These are phyloP conservation scores for Hyles vespertilio DNA, from an alignment of 1,140 invertebrate species.

Conservation along the genomic window DNA sequence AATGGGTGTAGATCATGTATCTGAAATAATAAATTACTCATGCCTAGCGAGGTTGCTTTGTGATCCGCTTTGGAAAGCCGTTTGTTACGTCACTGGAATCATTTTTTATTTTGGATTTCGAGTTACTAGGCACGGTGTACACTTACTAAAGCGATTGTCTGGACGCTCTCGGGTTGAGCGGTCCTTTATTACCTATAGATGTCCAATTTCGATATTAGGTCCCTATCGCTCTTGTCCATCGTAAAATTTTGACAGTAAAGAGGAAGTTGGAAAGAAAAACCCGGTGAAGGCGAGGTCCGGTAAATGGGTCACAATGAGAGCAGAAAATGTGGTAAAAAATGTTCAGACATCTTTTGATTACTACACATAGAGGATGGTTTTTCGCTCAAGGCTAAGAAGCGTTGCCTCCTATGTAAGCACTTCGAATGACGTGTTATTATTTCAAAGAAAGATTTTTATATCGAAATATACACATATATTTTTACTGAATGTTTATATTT, in stretches of 20 bases:
- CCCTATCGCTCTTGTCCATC: background rate
- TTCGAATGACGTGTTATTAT: too few species aligned
- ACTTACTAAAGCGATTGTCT: background rate
- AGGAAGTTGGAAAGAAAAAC: background rate
- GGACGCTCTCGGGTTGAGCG: background rate
- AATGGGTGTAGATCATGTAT: too few species aligned
- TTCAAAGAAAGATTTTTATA: too few species aligned
- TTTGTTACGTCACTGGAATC: conserved; percentile 1
- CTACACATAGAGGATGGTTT: background rate
- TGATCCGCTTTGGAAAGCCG: conserved; percentile 1
- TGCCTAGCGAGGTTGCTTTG: background rate
- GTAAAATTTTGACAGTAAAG: conserved; percentile 1
- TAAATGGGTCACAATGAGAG: background rate
- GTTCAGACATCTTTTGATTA: background rate
- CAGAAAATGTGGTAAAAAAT: background rate
- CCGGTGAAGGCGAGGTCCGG: background rate
- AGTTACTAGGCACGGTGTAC: background rate
- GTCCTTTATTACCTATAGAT: background rate
- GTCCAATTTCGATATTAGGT: background rate
- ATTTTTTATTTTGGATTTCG: conserved; percentile 3
- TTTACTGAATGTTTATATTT: too few species aligned
- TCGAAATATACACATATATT: too few species aligned
- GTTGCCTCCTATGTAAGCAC: too few species aligned
- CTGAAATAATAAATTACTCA: conserved; percentile 6
- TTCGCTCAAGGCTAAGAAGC: too few species aligned